phyloP scores from a whole-genome alignment of 2,888 invertebrate species.

The Timema cristinae region DNA sequence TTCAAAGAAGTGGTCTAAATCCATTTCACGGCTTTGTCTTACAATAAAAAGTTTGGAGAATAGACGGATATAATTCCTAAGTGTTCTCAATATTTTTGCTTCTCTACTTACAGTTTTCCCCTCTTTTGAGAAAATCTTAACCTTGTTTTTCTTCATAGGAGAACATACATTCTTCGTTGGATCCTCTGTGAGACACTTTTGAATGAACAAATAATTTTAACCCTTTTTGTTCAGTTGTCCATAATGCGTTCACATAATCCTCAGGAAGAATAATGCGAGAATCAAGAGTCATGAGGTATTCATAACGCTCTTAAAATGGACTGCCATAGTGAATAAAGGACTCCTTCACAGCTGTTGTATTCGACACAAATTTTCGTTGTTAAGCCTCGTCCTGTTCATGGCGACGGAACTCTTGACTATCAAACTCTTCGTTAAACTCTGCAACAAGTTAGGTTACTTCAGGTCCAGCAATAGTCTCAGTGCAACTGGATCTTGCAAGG shows the following conservation, averaged over 20 bases:
- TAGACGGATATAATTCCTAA: neutral
- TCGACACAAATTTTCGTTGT: neutral
- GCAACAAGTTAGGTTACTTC: neutral
- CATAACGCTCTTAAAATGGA: neutral
- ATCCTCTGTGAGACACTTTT: neutral
- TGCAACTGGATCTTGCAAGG: neutral
- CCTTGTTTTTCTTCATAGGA: neutral
- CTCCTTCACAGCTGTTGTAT: neutral
- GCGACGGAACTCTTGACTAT: neutral
- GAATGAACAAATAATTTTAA: slow-evolving; percentile 3
- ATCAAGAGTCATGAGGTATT: slow-evolving; percentile 9
- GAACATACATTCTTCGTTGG: neutral
- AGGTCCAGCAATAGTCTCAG: neutral
- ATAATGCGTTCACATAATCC: neutral
- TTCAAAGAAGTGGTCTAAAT: neutral
- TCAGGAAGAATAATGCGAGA: neutral
- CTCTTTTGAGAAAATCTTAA: neutral
- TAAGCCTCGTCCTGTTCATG: neutral
- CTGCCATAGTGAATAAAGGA: neutral
- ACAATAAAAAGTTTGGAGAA: slow-evolving; percentile 6
- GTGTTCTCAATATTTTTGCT: neutral
- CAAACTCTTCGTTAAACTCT: neutral
- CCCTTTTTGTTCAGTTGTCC: slow-evolving; percentile 3
- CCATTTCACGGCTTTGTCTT: neutral
- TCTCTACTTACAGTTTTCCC: neutral